phyloP scores from a whole-genome alignment of 2,797 vertebrate genomes.

The Helicolenus hilgendorfi region DNA sequence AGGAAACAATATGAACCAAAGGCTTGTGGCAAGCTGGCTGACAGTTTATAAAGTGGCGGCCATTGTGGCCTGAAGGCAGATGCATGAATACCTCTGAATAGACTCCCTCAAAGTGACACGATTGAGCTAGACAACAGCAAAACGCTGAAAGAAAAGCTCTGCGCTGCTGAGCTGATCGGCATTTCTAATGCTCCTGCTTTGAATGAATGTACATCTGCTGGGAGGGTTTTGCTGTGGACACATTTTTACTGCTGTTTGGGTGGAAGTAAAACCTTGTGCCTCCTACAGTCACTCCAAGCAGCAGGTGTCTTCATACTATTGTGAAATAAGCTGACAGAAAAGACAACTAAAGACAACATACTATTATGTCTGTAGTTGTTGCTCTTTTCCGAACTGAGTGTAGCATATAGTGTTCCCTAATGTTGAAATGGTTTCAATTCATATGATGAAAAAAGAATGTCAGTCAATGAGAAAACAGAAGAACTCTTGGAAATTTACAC shows the following conservation, averaged over 20 bases:
- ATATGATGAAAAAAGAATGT: neutral
- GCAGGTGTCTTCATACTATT: conserved; percentile 73
- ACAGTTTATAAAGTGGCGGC: conserved; percentile 95
- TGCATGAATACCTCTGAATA: conserved; percentile 98
- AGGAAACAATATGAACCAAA: conserved; percentile 93
- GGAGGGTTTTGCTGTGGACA: conserved; percentile 72
- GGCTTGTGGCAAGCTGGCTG: conserved; percentile 93
- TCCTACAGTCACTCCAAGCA: conserved; percentile 74
- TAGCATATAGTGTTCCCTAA: neutral
- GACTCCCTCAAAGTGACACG: conserved; percentile 97
- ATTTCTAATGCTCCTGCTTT: conserved; percentile 83
- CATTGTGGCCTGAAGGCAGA: conserved; percentile 95
- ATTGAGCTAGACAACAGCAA: conserved; percentile 96
- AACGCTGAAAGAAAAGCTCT: conserved; percentile 91
- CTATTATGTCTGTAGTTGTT: neutral
- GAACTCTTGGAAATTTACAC: neutral
- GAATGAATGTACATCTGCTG: conserved; percentile 96
- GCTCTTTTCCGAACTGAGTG: neutral
- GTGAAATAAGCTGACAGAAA: conserved; percentile 64
- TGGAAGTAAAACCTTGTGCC: conserved; percentile 86
- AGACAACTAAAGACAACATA: neutral
- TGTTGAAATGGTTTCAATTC: neutral
- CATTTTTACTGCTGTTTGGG: conserved; percentile 54
- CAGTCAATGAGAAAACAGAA: neutral
- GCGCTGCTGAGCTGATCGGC: conserved; percentile 84